phyloP scores from a whole-genome alignment of 2,113 vertebrate species.

The Rafetus swinhoei region DNA sequence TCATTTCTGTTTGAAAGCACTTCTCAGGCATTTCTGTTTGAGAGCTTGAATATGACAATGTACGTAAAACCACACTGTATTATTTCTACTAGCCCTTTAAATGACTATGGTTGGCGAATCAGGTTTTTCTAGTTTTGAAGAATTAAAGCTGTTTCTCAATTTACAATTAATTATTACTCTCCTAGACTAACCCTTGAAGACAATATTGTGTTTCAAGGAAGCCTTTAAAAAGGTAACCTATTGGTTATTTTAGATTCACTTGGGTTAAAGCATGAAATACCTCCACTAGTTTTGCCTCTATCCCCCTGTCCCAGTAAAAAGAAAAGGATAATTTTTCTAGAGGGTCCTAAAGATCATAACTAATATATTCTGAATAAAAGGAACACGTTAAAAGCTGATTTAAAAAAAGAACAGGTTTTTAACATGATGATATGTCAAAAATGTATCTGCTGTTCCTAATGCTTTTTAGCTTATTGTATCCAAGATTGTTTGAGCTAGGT shows the following conservation, averaged over 20 bases:
- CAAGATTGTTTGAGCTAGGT: not conserved
- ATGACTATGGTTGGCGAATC: conserved; percentile 72
- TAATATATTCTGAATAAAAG: conserved; percentile 44
- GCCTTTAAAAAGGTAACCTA: conserved; percentile 67
- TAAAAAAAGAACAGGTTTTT: not conserved
- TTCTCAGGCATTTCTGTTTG: not conserved
- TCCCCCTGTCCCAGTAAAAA: not conserved
- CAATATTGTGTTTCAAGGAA: conserved; percentile 75
- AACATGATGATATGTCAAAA: not conserved
- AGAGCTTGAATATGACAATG: conserved; percentile 23
- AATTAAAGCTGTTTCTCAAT: conserved; percentile 88
- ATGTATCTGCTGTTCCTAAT: not conserved
- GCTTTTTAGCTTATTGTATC: not conserved
- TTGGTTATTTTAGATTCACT: conserved; percentile 12
- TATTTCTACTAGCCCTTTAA: conserved; percentile 70
- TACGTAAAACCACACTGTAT: conserved; percentile 70
- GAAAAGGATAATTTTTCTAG: conserved; percentile 16
- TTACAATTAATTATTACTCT: conserved; percentile 91
- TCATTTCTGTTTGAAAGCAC: conserved; percentile 48
- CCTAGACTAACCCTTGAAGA: conserved; percentile 79
- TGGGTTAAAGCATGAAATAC: conserved; percentile 9
- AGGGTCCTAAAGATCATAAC: not conserved
- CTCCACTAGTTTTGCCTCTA: not conserved
- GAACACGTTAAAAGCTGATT: conserved; percentile 1
- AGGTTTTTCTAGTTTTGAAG: conserved; percentile 85